These are phyloP conservation scores for Eleginops maclovinus DNA, from an alignment of 2,113 vertebrate species.

Conservation along the genomic window DNA sequence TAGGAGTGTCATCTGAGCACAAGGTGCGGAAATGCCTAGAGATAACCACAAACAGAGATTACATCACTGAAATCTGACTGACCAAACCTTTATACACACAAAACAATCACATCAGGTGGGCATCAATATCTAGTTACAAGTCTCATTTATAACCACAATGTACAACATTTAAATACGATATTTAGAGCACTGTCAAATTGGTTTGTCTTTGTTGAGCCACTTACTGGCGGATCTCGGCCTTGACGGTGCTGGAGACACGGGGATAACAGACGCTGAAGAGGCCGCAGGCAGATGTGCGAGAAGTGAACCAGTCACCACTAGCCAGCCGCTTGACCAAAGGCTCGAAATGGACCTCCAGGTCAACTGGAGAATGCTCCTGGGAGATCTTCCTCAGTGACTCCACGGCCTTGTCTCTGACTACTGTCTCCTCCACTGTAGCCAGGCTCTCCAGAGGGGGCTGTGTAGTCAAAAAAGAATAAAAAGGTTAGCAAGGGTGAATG, in stretches of 20 bases:
- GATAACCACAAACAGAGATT: conserved; percentile 16
- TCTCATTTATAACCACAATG: background rate
- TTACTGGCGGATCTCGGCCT: conserved; percentile 93
- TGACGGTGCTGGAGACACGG: conserved; percentile 89
- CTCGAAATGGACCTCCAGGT: conserved; percentile 93
- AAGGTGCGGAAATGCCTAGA: conserved; percentile 90
- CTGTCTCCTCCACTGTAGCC: conserved; percentile 93
- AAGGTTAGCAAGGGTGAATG: background rate
- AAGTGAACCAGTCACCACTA: conserved; percentile 94
- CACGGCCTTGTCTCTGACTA: conserved; percentile 92
- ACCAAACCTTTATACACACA: background rate
- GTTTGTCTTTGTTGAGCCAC: conserved; percentile 51
- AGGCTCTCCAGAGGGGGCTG: conserved; percentile 93
- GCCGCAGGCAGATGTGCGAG: conserved; percentile 91
- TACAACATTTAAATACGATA: background rate
- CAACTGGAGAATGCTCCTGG: conserved; percentile 90
- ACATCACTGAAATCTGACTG: background rate
- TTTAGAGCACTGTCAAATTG: background rate
- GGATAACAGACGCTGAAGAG: conserved; percentile 94
- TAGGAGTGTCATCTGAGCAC: conserved; percentile 93
- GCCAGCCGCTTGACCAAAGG: conserved; percentile 93
- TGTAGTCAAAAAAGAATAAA: background rate
- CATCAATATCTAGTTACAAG: background rate
- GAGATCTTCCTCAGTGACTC: conserved; percentile 93
- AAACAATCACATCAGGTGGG: background rate